Evolutionary conservation across 2,888 invertebrate species (phyloP), one percentile per base, ranked within the genome.

Genomic region (Cephus rjabovi): DNA sequence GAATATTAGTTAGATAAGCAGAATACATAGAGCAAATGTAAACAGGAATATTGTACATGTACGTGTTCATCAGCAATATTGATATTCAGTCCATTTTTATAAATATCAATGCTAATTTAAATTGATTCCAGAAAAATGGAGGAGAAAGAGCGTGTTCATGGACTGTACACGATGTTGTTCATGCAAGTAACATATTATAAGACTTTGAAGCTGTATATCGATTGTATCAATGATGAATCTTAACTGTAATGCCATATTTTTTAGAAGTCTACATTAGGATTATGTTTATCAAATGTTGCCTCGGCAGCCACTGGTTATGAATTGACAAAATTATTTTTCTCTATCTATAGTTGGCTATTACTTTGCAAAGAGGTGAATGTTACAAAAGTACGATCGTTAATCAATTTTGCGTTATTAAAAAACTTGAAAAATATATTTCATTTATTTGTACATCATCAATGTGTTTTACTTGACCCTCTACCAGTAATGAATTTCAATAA

Each of bases 1-100:
- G 70, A 77, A 76, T 71, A 37, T 78, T 30, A 75, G 31, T 34
- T 78, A 34, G 1, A 6, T 23, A 56, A 56, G 23, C 23, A 76
- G 30, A 11, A 0, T 15, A 71, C 12, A 4, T 9, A 30, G 12
- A n/a, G 11, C 30, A 33, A 71, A 56, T 56, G 23, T 56, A 56
- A 9, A 56, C 56, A 56, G 23, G 2, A 56, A 56, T 6, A 56
- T 56, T 56, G 56, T 56, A 56, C 23, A 56, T 56, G 56, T 56
- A 56, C 2, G 56, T 56, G 23, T 56, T 2, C 23, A 56, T 9
- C 9, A 56, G 9, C 23, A 56, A 9, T 56, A 56, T 56, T 56
- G 56, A 56, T 9, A 23, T 56, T 9, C 23, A 23, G 56, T 9
- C 2, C 23, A 56, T 9, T 23, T 56, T 2, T 56, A 56, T 56